Evolutionary conservation across 2,888 invertebrate genomes (phyloP), one percentile per base, ranked within the genome.

Genomic region (Euplagia quadripunctaria): DNA sequence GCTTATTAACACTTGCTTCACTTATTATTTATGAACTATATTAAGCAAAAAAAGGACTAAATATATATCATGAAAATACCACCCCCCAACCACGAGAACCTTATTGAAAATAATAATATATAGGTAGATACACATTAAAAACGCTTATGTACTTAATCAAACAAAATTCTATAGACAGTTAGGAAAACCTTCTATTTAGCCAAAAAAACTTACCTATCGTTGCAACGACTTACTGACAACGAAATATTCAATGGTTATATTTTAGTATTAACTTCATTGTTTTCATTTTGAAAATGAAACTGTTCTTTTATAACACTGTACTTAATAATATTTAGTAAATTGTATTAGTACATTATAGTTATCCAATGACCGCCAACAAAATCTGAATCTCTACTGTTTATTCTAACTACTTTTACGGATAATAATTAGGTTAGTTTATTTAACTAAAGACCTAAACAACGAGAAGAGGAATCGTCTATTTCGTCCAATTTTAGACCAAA

Each of bases 321-420:
- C 14, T 12, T 2, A 61, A 31, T 61, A 14, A 61, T 1, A 14
- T 0, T 14, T n/a, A 43, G 31, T 31, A 31, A 31, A 31, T n/a
- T 65, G 41, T 43, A 64, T 65, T 46, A 46, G 46, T 46, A 20
- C 3, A 61, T 31, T 61, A 63, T 63, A 63, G 6, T 46, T 46
- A 46, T 5, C 4, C 8, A 41, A 51, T 51, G 31, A 31, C 16
- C 31, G 31, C 31, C 41, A 41, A 63, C 41, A 42, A 63, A 41
- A 7, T 41, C 9, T 1, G 41, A 41, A 51, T 31, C 31, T 31
- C 49, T 49, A 46, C 2, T 65, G 49, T 17, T 17, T 31, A 66
- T 17, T 66, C 31, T 51, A 49, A 66, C 17, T 66, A 66, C 51
- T 66, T 51, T 66, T 66, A 66, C 16, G 17, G 1, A 49, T 49